phyloP scores from a whole-genome alignment of 1,140 invertebrate genomes.

The Thrips palmi region DNA sequence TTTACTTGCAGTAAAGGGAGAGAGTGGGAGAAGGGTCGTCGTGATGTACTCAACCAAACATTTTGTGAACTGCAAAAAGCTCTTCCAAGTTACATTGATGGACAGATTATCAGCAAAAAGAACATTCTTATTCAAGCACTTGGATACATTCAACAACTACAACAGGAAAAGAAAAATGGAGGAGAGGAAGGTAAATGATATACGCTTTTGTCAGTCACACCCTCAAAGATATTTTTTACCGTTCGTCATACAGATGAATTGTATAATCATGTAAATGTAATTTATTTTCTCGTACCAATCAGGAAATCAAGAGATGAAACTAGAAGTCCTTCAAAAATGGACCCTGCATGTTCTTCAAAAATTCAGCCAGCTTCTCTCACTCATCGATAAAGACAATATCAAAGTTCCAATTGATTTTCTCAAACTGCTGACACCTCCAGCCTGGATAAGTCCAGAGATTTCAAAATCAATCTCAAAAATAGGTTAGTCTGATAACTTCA shows the following conservation, averaged over 20 bases:
- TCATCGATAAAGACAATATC: no score
- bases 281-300: no score
- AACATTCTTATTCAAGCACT: slow-evolving; percentile 26
- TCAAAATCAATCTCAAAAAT: no score
- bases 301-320: no score
- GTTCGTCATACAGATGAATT: slow-evolving; percentile 11
- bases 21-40: slow-evolving; percentile 29
- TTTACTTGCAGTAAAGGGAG: slow-evolving; percentile 20
- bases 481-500: no score
- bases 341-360: no score
- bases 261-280: slow-evolving; percentile 10
- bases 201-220: neutral
- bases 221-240: slow-evolving; percentile 3
- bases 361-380: no score
- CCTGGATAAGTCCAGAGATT: no score
- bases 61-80: slow-evolving; percentile 26
- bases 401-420: no score
- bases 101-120: slow-evolving; percentile 24
- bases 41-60: slow-evolving; percentile 26
- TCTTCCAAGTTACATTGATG: slow-evolving; percentile 27
- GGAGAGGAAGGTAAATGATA: slow-evolving; percentile 4
- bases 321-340: no score
- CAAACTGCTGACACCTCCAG: no score
- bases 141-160: slow-evolving; percentile 25
- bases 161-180: slow-evolving; percentile 21